phyloP scores from a whole-genome alignment of 2,113 vertebrate species.

The Pseudorasbora parva region DNA sequence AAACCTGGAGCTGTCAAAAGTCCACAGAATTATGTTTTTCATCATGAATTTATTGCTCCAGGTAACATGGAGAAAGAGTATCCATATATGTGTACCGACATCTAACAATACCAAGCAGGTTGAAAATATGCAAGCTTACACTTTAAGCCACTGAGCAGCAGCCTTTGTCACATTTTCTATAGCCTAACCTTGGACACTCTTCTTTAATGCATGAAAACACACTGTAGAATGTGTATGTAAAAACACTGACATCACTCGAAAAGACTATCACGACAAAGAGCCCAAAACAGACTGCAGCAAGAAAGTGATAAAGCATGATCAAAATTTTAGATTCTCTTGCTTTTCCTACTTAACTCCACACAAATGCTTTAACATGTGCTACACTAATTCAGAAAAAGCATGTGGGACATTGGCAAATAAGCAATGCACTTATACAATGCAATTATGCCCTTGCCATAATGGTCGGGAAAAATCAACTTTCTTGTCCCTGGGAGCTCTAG shows the following conservation, averaged over 20 bases:
- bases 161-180: conserved; percentile 25
- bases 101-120: too few species aligned
- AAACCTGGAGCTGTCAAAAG: too few species aligned
- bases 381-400: conserved; percentile 9
- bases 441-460: conserved; percentile 49
- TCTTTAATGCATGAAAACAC: conserved; percentile 52
- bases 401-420: conserved; percentile 15
- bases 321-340: conserved; percentile 39
- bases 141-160: neutral
- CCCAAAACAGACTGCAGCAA: conserved; percentile 8
- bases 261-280: conserved; percentile 2
- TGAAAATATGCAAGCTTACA: too few species aligned
- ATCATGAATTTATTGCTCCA: too few species aligned
- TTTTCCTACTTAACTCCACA: neutral
- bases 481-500: conserved; percentile 13
- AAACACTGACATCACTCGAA: conserved; percentile 15
- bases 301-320: conserved; percentile 19
- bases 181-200: conserved; percentile 21
- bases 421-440: conserved; percentile 36
- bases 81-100: too few species aligned
- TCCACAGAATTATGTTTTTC: too few species aligned
- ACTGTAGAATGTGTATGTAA: conserved; percentile 21
- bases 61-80: too few species aligned
- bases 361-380: neutral
- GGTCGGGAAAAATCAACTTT: conserved; percentile 41